Conservation (phyloP, 2,797 vertebrate species). For the Alcedo quadribrachys region DNA sequence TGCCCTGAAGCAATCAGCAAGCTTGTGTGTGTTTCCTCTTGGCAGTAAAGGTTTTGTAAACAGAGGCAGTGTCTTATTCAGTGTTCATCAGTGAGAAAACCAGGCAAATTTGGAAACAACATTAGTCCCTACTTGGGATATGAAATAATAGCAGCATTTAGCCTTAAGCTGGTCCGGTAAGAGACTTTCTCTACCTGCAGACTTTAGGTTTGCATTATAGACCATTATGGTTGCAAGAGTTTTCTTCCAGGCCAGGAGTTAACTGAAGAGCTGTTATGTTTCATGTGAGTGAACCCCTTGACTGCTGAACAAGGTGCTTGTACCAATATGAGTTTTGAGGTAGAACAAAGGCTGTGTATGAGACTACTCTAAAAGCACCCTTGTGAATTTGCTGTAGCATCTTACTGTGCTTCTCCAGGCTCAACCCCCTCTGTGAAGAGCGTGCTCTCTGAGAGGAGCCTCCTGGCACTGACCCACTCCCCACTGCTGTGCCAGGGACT, state of each 20-base stretch:
- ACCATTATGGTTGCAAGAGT: not conserved
- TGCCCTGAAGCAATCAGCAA: not conserved
- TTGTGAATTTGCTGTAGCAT: not conserved
- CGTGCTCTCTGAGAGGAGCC: slow-evolving; percentile 84
- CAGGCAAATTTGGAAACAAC: not conserved
- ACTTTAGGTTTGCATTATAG: not conserved
- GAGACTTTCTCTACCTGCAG: not conserved
- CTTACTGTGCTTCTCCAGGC: slow-evolving; percentile 30
- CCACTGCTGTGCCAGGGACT: slow-evolving; percentile 87
- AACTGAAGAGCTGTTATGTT: not conserved
- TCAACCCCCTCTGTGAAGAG: slow-evolving; percentile 79
- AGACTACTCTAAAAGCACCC: not conserved
- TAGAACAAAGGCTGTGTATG: not conserved
- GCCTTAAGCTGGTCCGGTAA: not conserved
- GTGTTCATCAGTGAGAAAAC: not conserved
- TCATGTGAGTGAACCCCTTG: not conserved
- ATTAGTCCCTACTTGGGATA: not conserved
- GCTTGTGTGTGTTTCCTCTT: not conserved
- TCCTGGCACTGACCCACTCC: slow-evolving; percentile 90
- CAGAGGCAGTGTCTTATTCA: not conserved
- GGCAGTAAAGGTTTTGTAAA: not conserved
- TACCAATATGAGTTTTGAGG: not conserved
- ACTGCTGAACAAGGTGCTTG: not conserved
- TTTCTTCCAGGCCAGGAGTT: not conserved
- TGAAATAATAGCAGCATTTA: not conserved